A percentile compares a stretch with the other conserved stretches of the same genome.
Evolutionary conservation across 2,888 invertebrate species (phyloP).

Genomic region (Neoscelio sp.): DNA sequence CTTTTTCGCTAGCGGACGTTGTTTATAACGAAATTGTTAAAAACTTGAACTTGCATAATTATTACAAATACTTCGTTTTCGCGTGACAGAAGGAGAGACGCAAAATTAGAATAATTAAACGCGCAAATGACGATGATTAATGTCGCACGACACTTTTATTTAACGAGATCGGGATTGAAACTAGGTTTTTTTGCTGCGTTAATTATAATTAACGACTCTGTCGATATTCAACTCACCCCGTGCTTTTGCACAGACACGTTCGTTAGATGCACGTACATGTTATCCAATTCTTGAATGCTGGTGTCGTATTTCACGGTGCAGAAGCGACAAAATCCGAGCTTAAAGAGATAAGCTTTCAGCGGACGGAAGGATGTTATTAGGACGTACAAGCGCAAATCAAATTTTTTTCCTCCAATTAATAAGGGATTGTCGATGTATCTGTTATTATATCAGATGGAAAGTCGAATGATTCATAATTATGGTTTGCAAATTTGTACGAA

Average conservation of each 20-base stretch:
- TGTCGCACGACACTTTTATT: conserved; percentile 52
- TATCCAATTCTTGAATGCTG: conserved; percentile 93
- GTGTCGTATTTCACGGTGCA: conserved; percentile 98
- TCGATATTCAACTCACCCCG: conserved; percentile 86
- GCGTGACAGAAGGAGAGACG: conserved; percentile 19
- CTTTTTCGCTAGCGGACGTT: conserved; percentile 19
- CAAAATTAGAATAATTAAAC: conserved; percentile 56
- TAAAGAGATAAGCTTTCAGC: conserved; percentile 95
- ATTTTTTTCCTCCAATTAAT: conserved; percentile 97
- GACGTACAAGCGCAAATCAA: conserved; percentile 96
- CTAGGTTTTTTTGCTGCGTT: conserved; percentile 24
- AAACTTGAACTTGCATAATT: conserved; percentile 25
- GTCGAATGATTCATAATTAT: background rate
- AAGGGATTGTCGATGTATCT: conserved; percentile 97
- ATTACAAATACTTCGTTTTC: conserved; percentile 33
- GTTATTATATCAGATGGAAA: no score
- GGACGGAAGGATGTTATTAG: conserved; percentile 97
- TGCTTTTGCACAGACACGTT: conserved; percentile 99
- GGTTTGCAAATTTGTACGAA: background rate
- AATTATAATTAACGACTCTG: conserved; percentile 58
- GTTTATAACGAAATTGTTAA: conserved; percentile 20
- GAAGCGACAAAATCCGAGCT: conserved; percentile 97
- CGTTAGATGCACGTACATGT: conserved; percentile 97
- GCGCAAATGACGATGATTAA: conserved; percentile 55
- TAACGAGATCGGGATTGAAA: conserved; percentile 54